phyloP scores from a whole-genome alignment of 1,140 invertebrate species.

The Heterodera schachtii region DNA sequence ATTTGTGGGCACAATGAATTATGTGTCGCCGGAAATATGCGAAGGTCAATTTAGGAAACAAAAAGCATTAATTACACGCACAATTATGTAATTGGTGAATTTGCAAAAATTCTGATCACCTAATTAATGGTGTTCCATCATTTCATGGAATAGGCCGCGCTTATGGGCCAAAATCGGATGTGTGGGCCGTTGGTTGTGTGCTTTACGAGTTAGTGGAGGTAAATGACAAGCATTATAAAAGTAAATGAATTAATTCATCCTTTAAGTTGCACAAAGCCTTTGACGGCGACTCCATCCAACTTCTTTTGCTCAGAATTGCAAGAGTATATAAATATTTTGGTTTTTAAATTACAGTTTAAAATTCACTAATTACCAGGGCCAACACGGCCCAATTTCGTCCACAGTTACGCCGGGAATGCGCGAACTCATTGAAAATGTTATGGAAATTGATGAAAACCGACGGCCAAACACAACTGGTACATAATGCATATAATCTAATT shows the following conservation, averaged over 20 bases:
- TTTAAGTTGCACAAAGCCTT: slow-evolving; percentile 71
- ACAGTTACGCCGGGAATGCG: slow-evolving; percentile 32
- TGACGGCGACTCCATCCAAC: slow-evolving; percentile 66
- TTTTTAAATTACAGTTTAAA: background rate
- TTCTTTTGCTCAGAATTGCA: slow-evolving; percentile 40
- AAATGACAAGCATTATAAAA: background rate
- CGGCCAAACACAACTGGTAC: slow-evolving; percentile 32
- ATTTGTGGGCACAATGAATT: slow-evolving; percentile 80
- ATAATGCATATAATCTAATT: background rate
- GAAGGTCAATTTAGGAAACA: slow-evolving; percentile 68
- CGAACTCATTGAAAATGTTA: slow-evolving; percentile 23
- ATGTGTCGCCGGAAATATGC: slow-evolving; percentile 83
- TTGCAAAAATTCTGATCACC: too few relatives aligned
- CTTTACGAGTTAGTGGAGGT: slow-evolving; percentile 76
- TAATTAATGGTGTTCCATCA: background rate
- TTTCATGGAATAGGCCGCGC: too few relatives aligned
- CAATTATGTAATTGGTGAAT: too few relatives aligned
- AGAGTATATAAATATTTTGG: slow-evolving; percentile 30
- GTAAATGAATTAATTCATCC: background rate
- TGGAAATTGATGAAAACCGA: slow-evolving; percentile 35
- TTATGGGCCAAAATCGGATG: slow-evolving; percentile 78
- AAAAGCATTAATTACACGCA: too few relatives aligned
- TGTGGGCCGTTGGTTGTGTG: slow-evolving; percentile 83
- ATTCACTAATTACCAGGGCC: slow-evolving; percentile 21
- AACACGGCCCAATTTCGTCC: slow-evolving; percentile 32